These are phyloP conservation scores for Cerceris ruficornis DNA, from an alignment of 2,888 invertebrate genomes.

Conservation along the genomic window DNA sequence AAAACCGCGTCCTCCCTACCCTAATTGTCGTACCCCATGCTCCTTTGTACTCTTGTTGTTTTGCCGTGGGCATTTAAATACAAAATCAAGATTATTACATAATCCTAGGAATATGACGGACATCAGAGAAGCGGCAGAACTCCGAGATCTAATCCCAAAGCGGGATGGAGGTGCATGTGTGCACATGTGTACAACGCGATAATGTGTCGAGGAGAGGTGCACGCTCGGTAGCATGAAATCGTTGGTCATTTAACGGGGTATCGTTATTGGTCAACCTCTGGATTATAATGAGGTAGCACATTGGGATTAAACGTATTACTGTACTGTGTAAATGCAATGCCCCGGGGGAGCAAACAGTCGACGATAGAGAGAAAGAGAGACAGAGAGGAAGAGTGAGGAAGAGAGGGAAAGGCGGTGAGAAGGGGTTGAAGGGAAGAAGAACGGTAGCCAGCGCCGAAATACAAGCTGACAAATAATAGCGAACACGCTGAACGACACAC, in stretches of 20 bases:
- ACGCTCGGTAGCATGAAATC: constrained; percentile 42
- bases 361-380: constrained; percentile 7
- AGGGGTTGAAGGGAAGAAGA: constrained; percentile 1
- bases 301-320: constrained; percentile 68
- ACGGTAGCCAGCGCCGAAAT: constrained; percentile 42
- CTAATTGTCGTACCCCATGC: too few species aligned
- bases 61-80: neutral
- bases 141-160: constrained; percentile 48
- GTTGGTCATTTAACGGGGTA: constrained; percentile 65
- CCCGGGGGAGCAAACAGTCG: constrained; percentile 10
- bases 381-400: neutral
- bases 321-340: constrained; percentile 37
- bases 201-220: constrained; percentile 21
- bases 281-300: constrained; percentile 70
- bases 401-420: neutral
- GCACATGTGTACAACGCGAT: constrained; percentile 25
- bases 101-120: constrained; percentile 22
- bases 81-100: constrained; percentile 16
- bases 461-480: constrained; percentile 56
- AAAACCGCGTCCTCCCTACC: too few species aligned
- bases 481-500: constrained; percentile 58
- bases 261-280: constrained; percentile 65
- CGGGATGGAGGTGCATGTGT: constrained; percentile 4
- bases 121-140: neutral
- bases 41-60: too few species aligned